Conservation (phyloP, 2,113 vertebrate species). For the Oryzias curvinotus region DNA sequence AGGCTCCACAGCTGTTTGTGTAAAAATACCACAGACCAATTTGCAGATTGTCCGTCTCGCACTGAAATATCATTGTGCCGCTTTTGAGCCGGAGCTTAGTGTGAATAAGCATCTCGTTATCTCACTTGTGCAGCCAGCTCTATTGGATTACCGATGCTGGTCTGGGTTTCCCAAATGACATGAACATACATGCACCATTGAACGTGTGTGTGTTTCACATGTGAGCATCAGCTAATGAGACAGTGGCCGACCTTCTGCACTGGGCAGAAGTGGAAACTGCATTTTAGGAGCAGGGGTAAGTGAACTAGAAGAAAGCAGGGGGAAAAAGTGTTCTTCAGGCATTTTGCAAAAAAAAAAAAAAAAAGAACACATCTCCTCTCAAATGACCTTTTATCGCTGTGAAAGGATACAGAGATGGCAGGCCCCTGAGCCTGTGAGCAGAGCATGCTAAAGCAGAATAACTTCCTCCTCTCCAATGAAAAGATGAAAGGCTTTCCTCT, state of each 20-base stretch:
- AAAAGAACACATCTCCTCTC: constrained; percentile 63
- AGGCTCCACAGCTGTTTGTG: constrained; percentile 25
- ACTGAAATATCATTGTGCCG: constrained; percentile 46
- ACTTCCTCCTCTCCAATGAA: constrained; percentile 30
- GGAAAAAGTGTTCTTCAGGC: constrained; percentile 45
- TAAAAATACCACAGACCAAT: constrained; percentile 55
- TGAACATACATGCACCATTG: constrained; percentile 3
- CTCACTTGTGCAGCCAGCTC: constrained; percentile 54
- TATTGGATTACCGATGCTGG: constrained; percentile 54
- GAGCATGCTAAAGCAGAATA: constrained; percentile 36
- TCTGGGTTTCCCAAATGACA: constrained; percentile 32
- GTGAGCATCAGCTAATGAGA: constrained; percentile 31
- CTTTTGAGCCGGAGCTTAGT: constrained; percentile 55
- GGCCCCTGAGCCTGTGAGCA: constrained; percentile 56
- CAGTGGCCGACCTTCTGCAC: constrained; percentile 18
- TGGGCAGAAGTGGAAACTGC: constrained; percentile 6
- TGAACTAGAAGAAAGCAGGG: constrained; percentile 26
- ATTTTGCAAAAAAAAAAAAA: constrained; percentile 32
- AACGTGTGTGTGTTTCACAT: background rate
- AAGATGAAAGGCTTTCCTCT: constrained; percentile 18
- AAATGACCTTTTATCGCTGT: constrained; percentile 65
- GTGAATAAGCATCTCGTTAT: constrained; percentile 56
- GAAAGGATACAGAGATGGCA: constrained; percentile 60
- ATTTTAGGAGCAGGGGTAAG: constrained; percentile 26
- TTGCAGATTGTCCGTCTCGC: constrained; percentile 33